A percentile compares a stretch with the other conserved stretches of the same genome.
These are phyloP conservation scores for Chironomus riparius DNA, from an alignment of 2,888 invertebrate species.

Conservation along the genomic window DNA sequence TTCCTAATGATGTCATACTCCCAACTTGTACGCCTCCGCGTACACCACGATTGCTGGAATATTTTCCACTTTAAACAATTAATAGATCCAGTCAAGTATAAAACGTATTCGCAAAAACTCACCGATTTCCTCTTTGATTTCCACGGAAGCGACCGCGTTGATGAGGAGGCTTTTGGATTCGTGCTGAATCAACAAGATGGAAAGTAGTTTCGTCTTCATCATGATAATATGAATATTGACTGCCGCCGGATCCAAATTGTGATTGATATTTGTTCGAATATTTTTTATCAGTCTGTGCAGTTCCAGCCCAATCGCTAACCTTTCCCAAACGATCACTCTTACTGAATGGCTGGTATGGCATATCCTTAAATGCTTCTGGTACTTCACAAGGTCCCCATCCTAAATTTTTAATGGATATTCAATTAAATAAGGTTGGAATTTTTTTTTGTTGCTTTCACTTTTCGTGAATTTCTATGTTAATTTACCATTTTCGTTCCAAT, in stretches of 20 bases:
- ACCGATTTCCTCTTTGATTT: constrained; percentile 62
- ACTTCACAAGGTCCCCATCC: constrained; percentile 98
- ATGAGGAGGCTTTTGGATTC: constrained; percentile 82
- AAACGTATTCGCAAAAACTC: not conserved
- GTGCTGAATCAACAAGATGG: constrained; percentile 92
- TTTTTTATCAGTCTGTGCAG: constrained; percentile 85
- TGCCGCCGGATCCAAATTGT: constrained; percentile 78
- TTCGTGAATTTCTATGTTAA: not conserved
- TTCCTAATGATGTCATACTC: constrained; percentile 74
- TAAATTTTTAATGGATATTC: not conserved
- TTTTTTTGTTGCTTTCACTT: not conserved
- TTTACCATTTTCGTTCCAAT: constrained; percentile 23
- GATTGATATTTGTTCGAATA: constrained; percentile 88
- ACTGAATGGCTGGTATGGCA: constrained; percentile 94
- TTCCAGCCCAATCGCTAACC: constrained; percentile 98
- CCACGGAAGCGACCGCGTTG: constrained; percentile 85
- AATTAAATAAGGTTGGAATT: not conserved
- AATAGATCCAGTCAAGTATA: not conserved
- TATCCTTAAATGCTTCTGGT: constrained; percentile 88
- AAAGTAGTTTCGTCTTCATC: constrained; percentile 98
- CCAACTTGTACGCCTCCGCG: constrained; percentile 60
- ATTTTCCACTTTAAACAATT: constrained; percentile 12
- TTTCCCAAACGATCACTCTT: constrained; percentile 97
- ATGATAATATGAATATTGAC: constrained; percentile 96
- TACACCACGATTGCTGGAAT: constrained; percentile 47